A percentile compares a stretch with the other conserved stretches of the same genome.
These are phyloP conservation scores for Danio rerio DNA, from an alignment of 2,113 vertebrate species.

Conservation along the genomic window GRCz12tu NC_133178.1:7818001-7818500, in stretches of 20 bases:
- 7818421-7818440: conserved; percentile 36
- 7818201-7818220: conserved; percentile 48
- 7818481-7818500: not conserved
- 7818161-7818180: conserved; percentile 56
- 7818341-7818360: conserved; percentile 59
- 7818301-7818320: conserved; percentile 43
- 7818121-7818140: conserved; percentile 14
- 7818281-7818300: conserved; percentile 45
- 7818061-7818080: conserved; percentile 9
- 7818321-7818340: conserved; percentile 58
- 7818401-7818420: conserved; percentile 23
- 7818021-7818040: conserved; percentile 23
- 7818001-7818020: conserved; percentile 12
- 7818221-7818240: conserved; percentile 42
- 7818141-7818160: conserved; percentile 47
- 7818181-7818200: conserved; percentile 52
- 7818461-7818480: not conserved
- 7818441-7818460: conserved; percentile 32
- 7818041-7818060: conserved; percentile 34
- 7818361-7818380: conserved; percentile 29
- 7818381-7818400: conserved; percentile 42
- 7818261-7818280: conserved; percentile 35
- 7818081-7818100: conserved; percentile 7
- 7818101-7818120: conserved; percentile 1
- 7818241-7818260: conserved; percentile 7